A percentile compares a stretch with the other conserved stretches of the same genome.
phyloP scores from a whole-genome alignment of 2,888 invertebrate species.

The Gandaritis pyraliata region DNA sequence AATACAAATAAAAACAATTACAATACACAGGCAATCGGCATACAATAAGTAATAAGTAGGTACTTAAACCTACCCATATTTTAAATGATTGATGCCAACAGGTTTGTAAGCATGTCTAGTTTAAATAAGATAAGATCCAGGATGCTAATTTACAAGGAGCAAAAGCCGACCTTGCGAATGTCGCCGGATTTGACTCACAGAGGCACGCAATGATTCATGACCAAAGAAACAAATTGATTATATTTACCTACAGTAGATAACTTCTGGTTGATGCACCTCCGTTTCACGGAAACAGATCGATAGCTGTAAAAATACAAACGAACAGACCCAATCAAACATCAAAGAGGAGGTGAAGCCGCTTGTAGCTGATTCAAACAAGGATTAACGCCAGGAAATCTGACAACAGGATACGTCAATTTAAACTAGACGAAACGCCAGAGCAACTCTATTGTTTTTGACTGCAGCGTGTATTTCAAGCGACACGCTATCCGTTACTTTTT shows the following conservation, averaged over 20 bases:
- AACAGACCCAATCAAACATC: slow-evolving; percentile 62
- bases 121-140: neutral
- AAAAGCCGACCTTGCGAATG: slow-evolving; percentile 73
- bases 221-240: slow-evolving; percentile 34
- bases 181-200: slow-evolving; percentile 61
- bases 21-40: no score
- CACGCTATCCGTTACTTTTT: slow-evolving; percentile 52
- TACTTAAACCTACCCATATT: no score
- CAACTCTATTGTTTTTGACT: slow-evolving; percentile 56
- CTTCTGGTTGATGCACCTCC: slow-evolving; percentile 14
- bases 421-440: slow-evolving; percentile 69
- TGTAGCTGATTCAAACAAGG: slow-evolving; percentile 71
- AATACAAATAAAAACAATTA: no score
- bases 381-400: slow-evolving; percentile 77
- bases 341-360: slow-evolving; percentile 59
- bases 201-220: slow-evolving; percentile 57
- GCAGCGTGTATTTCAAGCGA: slow-evolving; percentile 43
- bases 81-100: no score
- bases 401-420: slow-evolving; percentile 81
- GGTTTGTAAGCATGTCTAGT: no score
- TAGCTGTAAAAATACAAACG: slow-evolving; percentile 49
- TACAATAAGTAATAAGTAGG: no score
- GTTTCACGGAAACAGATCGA: slow-evolving; percentile 45
- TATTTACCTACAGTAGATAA: slow-evolving; percentile 23
- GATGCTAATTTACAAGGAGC: slow-evolving; percentile 43